Percentiles rank a stretch among this genome's conserved stretches.
These are phyloP conservation scores for Hybognathus amarus DNA, from an alignment of 2,797 vertebrate species.

Conservation along the genomic window DNA sequence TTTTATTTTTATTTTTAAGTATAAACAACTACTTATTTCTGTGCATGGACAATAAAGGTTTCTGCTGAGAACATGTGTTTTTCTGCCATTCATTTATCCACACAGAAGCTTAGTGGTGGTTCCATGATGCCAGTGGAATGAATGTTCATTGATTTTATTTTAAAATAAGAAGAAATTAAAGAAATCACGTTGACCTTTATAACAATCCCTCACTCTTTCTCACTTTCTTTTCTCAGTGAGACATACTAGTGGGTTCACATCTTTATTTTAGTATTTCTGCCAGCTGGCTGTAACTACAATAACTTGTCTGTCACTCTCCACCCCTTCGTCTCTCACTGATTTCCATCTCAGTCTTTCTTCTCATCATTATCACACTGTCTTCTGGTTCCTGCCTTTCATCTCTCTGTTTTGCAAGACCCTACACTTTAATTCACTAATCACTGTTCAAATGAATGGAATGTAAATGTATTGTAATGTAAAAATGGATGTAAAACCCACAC, in stretches of 20 bases:
- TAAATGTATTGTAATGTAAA: constrained; percentile 14
- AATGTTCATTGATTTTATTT: constrained; percentile 9
- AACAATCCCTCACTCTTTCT: constrained; percentile 16
- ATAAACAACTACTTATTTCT: constrained; percentile 70
- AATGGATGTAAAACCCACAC: background rate
- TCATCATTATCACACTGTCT: constrained; percentile 2
- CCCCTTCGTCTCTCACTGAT: constrained; percentile 34
- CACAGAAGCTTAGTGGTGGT: background rate
- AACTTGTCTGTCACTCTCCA: constrained; percentile 66
- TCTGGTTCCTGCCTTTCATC: constrained; percentile 26
- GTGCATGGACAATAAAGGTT: constrained; percentile 73
- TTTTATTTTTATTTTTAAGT: constrained; percentile 76
- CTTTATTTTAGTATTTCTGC: constrained; percentile 75
- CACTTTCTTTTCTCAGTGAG: constrained; percentile 42
- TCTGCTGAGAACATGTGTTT: constrained; percentile 48
- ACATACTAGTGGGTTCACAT: constrained; percentile 63
- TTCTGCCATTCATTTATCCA: background rate
- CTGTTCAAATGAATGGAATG: constrained; percentile 7
- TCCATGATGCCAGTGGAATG: background rate
- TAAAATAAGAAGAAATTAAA: background rate
- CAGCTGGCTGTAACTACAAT: constrained; percentile 80
- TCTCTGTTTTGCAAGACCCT: background rate
- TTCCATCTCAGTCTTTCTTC: constrained; percentile 54
- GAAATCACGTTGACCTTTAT: background rate
- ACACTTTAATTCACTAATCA: constrained; percentile 1